Conservation (phyloP, 2,888 invertebrate genomes). For the Lymantria monacha region DNA sequence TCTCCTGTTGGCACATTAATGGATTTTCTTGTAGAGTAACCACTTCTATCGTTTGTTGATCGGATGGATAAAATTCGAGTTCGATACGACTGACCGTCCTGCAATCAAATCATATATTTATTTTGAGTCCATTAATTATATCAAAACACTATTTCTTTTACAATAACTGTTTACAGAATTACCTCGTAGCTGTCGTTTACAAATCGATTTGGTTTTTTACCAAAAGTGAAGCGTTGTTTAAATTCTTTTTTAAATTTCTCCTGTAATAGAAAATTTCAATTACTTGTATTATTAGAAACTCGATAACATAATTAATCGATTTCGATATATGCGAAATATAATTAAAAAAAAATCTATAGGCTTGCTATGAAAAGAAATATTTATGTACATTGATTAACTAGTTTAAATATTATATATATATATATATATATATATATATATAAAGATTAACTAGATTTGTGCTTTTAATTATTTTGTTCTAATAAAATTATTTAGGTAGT, state of each 20-base stretch:
- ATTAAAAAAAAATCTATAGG: no score
- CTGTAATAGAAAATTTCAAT: conserved; percentile 63
- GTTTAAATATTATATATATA: no score
- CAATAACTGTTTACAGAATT: conserved; percentile 15
- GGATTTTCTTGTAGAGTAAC: conserved; percentile 64
- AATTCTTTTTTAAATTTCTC: conserved; percentile 92
- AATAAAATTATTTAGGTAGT: no score
- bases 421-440: no score
- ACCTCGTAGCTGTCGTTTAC: conserved; percentile 76
- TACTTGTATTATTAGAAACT: conserved; percentile 2
- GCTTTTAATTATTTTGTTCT: no score
- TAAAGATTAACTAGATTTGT: no score
- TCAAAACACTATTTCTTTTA: background rate
- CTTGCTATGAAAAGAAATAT: no score
- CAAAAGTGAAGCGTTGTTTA: conserved; percentile 85
- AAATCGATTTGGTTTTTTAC: conserved; percentile 67
- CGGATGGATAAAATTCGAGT: conserved; percentile 71
- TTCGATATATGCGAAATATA: no score
- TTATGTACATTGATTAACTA: no score
- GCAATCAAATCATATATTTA: conserved; percentile 32
- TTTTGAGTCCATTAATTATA: background rate
- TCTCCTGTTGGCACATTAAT: conserved; percentile 56
- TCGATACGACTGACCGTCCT: conserved; percentile 74
- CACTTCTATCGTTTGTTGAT: conserved; percentile 66
- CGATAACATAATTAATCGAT: background rate